These are phyloP conservation scores for Drosophila kanekoi DNA, from an alignment of 2,888 invertebrate genomes.

Conservation along the genomic window DNA sequence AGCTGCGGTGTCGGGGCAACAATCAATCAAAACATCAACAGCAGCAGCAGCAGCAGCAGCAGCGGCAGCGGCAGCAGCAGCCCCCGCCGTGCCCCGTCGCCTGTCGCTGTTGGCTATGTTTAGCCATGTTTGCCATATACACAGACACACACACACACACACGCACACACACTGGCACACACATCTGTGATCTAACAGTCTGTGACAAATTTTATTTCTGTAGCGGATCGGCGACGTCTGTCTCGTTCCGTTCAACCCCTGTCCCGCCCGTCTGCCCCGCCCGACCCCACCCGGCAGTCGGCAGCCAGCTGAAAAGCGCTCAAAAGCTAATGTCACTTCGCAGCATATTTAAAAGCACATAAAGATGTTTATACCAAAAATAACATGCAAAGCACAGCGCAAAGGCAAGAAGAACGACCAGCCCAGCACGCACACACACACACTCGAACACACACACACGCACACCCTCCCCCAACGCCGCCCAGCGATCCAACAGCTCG, in stretches of 20 bases:
- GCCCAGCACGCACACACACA: constrained; percentile 19
- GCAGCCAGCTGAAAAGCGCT: constrained; percentile 35
- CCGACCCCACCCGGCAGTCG: background rate
- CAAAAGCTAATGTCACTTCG: constrained; percentile 78
- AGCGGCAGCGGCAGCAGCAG: constrained; percentile 39
- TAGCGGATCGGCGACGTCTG: constrained; percentile 75
- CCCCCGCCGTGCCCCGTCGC: constrained; percentile 22
- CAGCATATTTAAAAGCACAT: constrained; percentile 81
- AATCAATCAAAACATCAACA: constrained; percentile 78
- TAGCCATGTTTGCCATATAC: constrained; percentile 55
- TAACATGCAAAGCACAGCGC: constrained; percentile 58
- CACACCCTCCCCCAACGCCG: background rate
- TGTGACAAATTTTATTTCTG: constrained; percentile 80
- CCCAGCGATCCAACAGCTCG: constrained; percentile 3
- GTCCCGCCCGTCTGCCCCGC: background rate
- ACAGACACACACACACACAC: constrained; percentile 33
- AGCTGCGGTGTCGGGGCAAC: constrained; percentile 55
- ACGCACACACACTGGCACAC: constrained; percentile 26
- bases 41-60: constrained; percentile 32
- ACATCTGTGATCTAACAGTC: constrained; percentile 74
- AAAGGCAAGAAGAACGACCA: constrained; percentile 24
- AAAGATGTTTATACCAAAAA: constrained; percentile 80
- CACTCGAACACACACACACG: background rate
- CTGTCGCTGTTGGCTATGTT: constrained; percentile 59
- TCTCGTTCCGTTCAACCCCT: constrained; percentile 31